Evolutionary conservation across 2,797 vertebrate genomes (phyloP).

Genomic region (Loris lydekkerianus): DNA sequence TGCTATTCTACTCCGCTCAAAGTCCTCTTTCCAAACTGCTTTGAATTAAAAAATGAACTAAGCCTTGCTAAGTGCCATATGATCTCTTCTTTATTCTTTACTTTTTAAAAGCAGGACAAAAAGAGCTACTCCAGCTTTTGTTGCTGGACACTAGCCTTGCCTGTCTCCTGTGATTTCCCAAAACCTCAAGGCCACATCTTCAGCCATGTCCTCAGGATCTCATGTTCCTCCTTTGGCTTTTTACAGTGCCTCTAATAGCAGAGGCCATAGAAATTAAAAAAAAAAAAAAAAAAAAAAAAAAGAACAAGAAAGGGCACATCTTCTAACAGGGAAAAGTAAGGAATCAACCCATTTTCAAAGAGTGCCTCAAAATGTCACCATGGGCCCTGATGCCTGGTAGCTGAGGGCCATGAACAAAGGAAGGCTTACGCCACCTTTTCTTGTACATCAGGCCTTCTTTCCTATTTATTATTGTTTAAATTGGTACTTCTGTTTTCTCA

Average conservation of each 20-base stretch:
- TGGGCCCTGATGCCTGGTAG: background rate
- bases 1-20: background rate
- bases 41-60: constrained; percentile 44
- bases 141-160: background rate
- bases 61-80: background rate
- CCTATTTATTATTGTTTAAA: background rate
- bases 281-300: constrained; percentile 73
- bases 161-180: background rate
- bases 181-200: constrained; percentile 2
- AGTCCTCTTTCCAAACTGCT: constrained; percentile 40
- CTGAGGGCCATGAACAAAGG: constrained; percentile 11
- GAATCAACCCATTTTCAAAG: constrained; percentile 28
- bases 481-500: background rate
- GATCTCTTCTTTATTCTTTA: constrained; percentile 28
- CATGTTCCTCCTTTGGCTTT: constrained; percentile 44
- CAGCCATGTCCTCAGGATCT: background rate
- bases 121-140: background rate
- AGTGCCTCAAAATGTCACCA: background rate
- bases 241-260: constrained; percentile 23
- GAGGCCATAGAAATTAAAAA: constrained; percentile 50
- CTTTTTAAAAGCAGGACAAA: background rate
- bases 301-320: constrained; percentile 69
- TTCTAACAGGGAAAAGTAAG: constrained; percentile 58
- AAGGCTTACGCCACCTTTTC: background rate
- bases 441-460: background rate